Evolutionary conservation across 1,140 invertebrate species (phyloP).

Genomic region (Pseudomyrmex flavicornis): DNA sequence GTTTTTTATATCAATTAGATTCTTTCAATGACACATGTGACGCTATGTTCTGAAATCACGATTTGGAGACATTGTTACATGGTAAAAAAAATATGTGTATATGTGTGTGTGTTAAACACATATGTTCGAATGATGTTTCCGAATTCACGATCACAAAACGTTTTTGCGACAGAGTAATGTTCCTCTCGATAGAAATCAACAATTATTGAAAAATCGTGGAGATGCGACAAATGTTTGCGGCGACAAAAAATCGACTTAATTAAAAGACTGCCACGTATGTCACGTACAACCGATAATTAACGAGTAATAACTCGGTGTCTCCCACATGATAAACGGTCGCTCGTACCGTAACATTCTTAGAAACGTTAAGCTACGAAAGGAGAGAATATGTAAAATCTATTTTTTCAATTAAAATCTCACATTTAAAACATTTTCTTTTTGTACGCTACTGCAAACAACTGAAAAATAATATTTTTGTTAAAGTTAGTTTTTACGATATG

Average conservation of each 20-base stretch:
- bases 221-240: constrained; percentile 43
- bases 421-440: neutral
- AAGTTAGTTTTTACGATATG: neutral
- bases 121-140: no score
- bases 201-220: constrained; percentile 41
- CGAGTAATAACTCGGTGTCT: constrained; percentile 54
- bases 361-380: constrained; percentile 11
- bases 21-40: no score
- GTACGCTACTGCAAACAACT: no score
- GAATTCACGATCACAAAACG: neutral
- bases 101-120: no score
- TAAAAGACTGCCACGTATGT: constrained; percentile 45
- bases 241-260: constrained; percentile 58
- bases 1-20: neutral
- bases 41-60: no score
- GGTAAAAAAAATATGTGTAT: no score
- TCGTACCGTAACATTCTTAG: neutral
- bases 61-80: no score
- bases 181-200: neutral
- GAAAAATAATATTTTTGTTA: neutral
- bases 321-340: constrained; percentile 35
- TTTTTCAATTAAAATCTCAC: neutral
- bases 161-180: neutral
- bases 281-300: constrained; percentile 66
- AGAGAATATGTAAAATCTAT: neutral